Conservation (phyloP, 2,797 vertebrate species). For the Chelon labrosus region DNA sequence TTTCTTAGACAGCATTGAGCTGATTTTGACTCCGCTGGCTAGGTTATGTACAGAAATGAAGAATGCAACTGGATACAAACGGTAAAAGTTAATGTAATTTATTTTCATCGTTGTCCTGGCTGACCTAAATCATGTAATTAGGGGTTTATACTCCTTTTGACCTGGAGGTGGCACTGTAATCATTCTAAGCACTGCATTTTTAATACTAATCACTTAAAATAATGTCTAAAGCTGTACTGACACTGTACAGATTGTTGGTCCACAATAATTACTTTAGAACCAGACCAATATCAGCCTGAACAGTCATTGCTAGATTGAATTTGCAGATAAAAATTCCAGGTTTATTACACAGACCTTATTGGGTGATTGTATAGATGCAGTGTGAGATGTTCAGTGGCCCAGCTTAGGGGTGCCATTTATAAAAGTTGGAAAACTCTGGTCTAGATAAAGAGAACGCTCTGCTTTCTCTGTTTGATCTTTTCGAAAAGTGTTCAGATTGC, state of each 20-base stretch:
- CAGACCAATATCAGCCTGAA: background rate
- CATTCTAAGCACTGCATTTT: background rate
- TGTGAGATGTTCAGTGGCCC: no score
- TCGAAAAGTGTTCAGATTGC: no score
- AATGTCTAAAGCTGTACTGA: no score
- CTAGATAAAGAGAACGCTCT: no score
- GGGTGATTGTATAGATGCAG: background rate
- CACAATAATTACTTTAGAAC: background rate
- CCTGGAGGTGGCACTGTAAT: conserved; percentile 28
- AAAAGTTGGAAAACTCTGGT: background rate
- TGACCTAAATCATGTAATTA: background rate
- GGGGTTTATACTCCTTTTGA: background rate
- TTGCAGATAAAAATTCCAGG: no score
- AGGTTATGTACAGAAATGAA: no score
- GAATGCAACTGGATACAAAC: background rate
- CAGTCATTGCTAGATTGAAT: background rate
- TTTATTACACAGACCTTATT: background rate
- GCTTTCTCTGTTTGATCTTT: no score
- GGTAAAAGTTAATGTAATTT: background rate
- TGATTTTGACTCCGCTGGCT: no score
- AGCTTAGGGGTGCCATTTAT: no score
- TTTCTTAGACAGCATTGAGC: no score
- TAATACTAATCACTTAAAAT: no score
- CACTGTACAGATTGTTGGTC: background rate
- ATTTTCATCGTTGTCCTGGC: no score